Evolutionary conservation across 2,113 vertebrate species (phyloP).

Genomic region (Acanthochromis polyacanthus): DNA sequence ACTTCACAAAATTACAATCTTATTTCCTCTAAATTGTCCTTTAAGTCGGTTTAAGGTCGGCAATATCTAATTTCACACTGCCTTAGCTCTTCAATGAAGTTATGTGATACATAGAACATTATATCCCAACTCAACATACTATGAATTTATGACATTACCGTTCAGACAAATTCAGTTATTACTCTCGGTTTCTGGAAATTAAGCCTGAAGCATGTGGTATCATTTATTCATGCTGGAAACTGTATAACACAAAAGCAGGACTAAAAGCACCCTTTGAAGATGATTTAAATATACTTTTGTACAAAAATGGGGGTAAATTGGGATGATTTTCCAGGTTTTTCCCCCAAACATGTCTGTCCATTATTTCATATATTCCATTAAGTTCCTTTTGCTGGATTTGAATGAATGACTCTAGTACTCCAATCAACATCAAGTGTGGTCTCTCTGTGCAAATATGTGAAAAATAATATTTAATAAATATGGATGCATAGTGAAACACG

Average conservation of each 20-base stretch:
- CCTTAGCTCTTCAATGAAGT: neutral
- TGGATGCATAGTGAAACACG: conserved; percentile 11
- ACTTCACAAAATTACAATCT: neutral
- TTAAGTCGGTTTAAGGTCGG: neutral
- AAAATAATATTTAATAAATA: conserved; percentile 11
- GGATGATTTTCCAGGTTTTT: neutral
- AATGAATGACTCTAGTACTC: neutral
- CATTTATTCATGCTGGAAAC: neutral
- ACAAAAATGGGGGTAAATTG: neutral
- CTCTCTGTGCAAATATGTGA: conserved; percentile 25
- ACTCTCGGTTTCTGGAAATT: neutral
- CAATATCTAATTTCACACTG: neutral
- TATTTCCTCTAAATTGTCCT: neutral
- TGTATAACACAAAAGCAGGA: neutral
- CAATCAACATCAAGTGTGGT: neutral
- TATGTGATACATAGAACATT: neutral
- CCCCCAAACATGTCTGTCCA: neutral
- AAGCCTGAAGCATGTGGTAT: neutral
- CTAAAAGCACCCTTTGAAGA: too few species aligned
- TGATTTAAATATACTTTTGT: neutral
- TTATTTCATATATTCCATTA: neutral
- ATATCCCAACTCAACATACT: neutral
- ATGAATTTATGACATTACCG: too few species aligned
- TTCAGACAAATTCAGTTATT: neutral
- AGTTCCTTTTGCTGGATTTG: neutral